These are phyloP conservation scores for Anthopleura sola DNA, from an alignment of 64 coral and sea anemone genomes.

Conservation along the genomic window DNA sequence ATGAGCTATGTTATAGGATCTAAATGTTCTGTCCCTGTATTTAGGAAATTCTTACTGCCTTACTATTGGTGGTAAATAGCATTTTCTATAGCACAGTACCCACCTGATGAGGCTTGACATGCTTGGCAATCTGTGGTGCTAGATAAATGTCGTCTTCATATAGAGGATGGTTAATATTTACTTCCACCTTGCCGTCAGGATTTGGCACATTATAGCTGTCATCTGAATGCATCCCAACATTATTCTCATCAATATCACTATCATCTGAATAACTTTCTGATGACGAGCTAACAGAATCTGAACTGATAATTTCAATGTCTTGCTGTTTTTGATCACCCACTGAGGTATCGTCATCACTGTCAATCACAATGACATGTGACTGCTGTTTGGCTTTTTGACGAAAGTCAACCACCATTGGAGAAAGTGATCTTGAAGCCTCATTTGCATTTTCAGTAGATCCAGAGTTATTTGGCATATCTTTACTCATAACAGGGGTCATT, in stretches of 20 bases:
- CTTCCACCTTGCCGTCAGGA: constrained; percentile 70
- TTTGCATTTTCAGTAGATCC: not conserved
- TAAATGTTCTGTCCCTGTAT: too few species aligned
- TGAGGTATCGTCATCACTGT: constrained; percentile 83
- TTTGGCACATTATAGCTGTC: constrained; percentile 66
- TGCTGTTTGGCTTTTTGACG: constrained; percentile 49
- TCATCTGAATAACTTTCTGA: not conserved
- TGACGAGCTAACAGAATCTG: constrained; percentile 56
- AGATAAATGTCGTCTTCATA: constrained; percentile 89
- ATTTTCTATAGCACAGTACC: not conserved
- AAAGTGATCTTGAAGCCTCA: constrained; percentile 12
- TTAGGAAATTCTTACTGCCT: too few species aligned
- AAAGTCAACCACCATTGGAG: constrained; percentile 75
- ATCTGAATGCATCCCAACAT: constrained; percentile 78
- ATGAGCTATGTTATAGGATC: too few species aligned
- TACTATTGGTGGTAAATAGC: too few species aligned
- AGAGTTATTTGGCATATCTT: not conserved
- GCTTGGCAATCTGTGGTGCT: constrained; percentile 58
- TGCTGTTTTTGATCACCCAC: constrained; percentile 7
- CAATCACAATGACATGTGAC: constrained; percentile 76
- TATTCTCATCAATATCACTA: constrained; percentile 67
- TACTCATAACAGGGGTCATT: not conserved
- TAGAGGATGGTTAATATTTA: constrained; percentile 82
- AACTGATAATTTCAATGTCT: constrained; percentile 74
- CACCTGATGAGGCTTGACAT: constrained; percentile 93